Base-by-base conservation (phyloP, 2,888 invertebrate species). In the Gryllus longicercus region DNA sequence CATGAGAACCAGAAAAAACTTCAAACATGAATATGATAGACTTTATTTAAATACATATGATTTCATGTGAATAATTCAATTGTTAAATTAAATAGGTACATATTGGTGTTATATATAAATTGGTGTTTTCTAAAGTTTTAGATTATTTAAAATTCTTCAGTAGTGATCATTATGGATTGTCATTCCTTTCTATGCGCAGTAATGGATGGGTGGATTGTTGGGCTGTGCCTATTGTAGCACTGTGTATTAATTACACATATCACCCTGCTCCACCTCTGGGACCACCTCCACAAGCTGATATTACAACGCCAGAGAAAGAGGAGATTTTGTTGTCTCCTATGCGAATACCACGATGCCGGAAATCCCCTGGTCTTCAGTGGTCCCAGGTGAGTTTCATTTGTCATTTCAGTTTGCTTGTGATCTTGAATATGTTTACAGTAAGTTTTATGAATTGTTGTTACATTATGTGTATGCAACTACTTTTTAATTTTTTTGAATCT, bases 171-270 rank as follows among this genome's bases (percentile, higher is more conserved):
- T 38, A 38, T 38, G 38, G 8, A 4, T 38, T 38, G 8, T 38
- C 8, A 8, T 38, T 79, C 51, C 51, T 49, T 16, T 89, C 81
- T 77, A 78, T 25, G 83, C 83, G 50, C 80, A 87, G 86, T 80
- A 86, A 86, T 82, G 97, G 97, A 2, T 99, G 98, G 98, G 92
- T 98, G 0, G 97, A 98, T 86, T 97, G 97, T 85, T 97, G 97
- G 97, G 95, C 95, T 77, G 96, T 98, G 11, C 97, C 97, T 0
- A 97, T 97, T 82, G 95, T 97, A 10, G 96, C 97, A 0, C 89
- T 98, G 25, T 96, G 95, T 84, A 95, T 99, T 79, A 92, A 93
- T 82, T 98, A 97, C 86, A 92, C 92, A 25, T 98, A 97, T 87
- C 97, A 98, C 87, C 97, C 98, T 0, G 93, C 95, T 85, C 96